Evolutionary conservation across 2,113 vertebrate genomes (phyloP).

Genomic region (Mustela lutreola): DNA sequence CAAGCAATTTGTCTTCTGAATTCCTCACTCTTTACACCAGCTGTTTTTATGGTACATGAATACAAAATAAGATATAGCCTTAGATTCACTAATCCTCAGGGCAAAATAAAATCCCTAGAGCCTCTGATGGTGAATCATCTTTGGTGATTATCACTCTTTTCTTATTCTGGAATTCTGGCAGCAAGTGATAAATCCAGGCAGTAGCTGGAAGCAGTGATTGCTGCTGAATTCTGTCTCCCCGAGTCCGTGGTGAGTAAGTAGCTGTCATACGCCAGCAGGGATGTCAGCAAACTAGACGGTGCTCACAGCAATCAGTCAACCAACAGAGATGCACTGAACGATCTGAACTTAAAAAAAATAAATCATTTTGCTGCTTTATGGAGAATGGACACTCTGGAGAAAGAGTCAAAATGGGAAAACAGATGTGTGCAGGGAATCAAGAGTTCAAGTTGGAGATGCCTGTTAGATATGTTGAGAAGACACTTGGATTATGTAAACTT

Average conservation of each 20-base stretch:
- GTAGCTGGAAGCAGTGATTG: background rate
- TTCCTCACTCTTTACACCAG: background rate
- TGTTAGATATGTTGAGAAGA: background rate
- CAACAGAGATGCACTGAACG: background rate
- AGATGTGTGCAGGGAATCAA: background rate
- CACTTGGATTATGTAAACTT: background rate
- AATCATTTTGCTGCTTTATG: background rate
- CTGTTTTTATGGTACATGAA: background rate
- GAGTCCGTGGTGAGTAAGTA: background rate
- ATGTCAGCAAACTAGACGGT: background rate
- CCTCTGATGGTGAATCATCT: background rate
- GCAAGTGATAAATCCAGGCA: background rate
- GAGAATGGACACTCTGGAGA: background rate
- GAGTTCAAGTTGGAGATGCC: background rate
- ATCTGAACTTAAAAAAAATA: background rate
- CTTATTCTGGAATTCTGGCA: slow-evolving; percentile 32
- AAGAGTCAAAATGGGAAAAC: background rate
- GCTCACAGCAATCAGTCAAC: background rate
- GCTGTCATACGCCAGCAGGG: background rate
- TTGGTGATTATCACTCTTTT: background rate
- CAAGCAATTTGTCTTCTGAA: background rate
- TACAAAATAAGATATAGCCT: background rate
- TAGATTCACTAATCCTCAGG: background rate
- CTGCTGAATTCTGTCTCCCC: background rate
- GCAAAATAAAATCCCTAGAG: background rate